phyloP scores from a whole-genome alignment of 2,113 vertebrate genomes.

The Ailuropoda melanoleuca region DNA sequence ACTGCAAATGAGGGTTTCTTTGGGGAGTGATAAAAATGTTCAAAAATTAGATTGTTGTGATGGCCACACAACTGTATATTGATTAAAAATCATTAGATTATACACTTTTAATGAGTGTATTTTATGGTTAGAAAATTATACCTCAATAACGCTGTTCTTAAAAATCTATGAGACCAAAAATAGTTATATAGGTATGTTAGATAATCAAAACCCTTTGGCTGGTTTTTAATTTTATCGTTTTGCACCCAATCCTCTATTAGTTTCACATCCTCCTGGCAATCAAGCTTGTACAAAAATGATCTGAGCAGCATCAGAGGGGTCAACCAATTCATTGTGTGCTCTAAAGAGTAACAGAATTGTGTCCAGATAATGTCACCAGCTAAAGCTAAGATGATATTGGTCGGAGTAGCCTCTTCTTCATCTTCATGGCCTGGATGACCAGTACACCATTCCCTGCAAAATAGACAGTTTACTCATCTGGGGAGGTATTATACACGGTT shows the following conservation, averaged over 20 bases:
- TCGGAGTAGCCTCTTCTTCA: not conserved
- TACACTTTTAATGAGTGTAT: not conserved
- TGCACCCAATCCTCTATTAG: not conserved
- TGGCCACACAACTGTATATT: not conserved
- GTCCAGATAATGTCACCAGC: not conserved
- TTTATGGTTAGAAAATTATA: not conserved
- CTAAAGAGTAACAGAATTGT: not conserved
- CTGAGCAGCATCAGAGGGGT: not conserved
- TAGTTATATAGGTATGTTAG: not conserved
- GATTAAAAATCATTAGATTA: not conserved
- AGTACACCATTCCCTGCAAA: not conserved
- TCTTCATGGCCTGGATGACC: not conserved
- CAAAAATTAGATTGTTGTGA: not conserved
- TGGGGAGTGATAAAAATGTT: not conserved
- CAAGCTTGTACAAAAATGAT: not conserved
- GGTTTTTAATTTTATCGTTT: not conserved
- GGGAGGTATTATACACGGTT: not conserved
- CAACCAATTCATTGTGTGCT: not conserved
- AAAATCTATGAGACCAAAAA: not conserved
- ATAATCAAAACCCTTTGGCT: not conserved
- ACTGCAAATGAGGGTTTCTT: not conserved
- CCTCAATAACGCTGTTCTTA: not conserved
- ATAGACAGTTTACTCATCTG: not conserved
- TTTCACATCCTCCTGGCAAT: not conserved
- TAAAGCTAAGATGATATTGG: not conserved